Percentiles rank a stretch among this genome's conserved stretches.
These are phyloP conservation scores for Falco rusticolus DNA, from an alignment of 2,797 vertebrate genomes.

Conservation along the genomic window DNA sequence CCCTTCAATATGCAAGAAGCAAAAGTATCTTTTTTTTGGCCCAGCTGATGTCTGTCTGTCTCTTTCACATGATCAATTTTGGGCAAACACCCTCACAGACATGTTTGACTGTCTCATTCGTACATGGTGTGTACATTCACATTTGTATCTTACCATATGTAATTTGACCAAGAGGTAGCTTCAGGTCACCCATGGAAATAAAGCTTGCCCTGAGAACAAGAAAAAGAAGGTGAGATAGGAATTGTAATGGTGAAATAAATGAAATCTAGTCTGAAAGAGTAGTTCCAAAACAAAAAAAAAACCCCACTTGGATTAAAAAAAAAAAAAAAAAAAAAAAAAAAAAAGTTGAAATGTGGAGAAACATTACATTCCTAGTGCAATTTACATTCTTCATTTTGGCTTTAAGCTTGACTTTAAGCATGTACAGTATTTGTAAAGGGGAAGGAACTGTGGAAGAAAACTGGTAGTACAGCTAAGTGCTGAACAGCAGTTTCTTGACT, in stretches of 20 bases:
- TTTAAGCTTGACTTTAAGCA: neutral
- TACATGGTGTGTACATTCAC: accelerated
- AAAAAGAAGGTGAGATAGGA: neutral
- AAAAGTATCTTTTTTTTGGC: neutral
- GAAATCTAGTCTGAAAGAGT: neutral
- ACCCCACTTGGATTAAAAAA: neutral
- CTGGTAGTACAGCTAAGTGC: neutral
- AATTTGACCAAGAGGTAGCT: neutral
- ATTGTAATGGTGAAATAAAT: neutral
- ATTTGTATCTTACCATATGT: neutral
- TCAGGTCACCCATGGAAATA: neutral
- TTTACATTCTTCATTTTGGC: neutral
- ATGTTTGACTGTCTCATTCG: neutral
- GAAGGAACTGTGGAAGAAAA: neutral
- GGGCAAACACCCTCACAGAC: neutral
- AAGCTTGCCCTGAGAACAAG: neutral
- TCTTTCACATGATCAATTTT: neutral
- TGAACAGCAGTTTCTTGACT: neutral
- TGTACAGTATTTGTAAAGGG: neutral
- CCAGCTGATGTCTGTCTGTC: neutral
- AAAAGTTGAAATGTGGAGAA: neutral
- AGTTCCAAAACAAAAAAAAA: neutral
- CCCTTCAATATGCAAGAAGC: neutral
- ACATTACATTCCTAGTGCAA: neutral
- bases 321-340: neutral